These are phyloP conservation scores for Hermodice carunculata DNA, from an alignment of 2,888 invertebrate species.

Conservation along the genomic window DNA sequence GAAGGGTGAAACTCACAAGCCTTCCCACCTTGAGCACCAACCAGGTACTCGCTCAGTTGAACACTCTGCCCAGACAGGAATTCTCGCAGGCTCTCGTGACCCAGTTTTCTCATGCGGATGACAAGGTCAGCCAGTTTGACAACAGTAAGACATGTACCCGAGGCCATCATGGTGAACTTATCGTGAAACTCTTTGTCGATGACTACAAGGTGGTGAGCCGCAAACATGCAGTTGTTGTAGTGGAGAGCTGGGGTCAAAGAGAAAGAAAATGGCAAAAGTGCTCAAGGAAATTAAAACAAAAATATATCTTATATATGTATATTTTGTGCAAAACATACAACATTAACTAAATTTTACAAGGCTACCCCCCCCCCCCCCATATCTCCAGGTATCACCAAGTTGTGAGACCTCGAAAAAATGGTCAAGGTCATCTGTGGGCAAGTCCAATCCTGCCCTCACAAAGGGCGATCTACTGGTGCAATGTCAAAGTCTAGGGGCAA, in stretches of 20 bases:
- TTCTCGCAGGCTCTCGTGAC: slow-evolving; percentile 36
- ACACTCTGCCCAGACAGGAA: slow-evolving; percentile 33
- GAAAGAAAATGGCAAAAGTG: too few species aligned
- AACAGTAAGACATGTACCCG: neutral
- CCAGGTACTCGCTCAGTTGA: slow-evolving; percentile 29
- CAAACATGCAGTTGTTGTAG: slow-evolving; percentile 45
- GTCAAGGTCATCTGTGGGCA: too few species aligned
- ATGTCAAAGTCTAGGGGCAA: too few species aligned
- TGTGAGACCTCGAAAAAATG: too few species aligned
- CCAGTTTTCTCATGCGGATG: slow-evolving; percentile 26
- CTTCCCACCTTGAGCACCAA: slow-evolving; percentile 25
- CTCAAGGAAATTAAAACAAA: neutral
- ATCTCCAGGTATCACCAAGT: too few species aligned
- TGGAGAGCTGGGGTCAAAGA: slow-evolving; percentile 41
- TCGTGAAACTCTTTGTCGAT: slow-evolving; percentile 31
- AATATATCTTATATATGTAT: neutral
- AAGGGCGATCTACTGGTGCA: too few species aligned
- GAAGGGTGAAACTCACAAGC: too few species aligned
- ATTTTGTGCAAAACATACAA: neutral
- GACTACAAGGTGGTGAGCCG: slow-evolving; percentile 41
- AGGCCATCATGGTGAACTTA: slow-evolving; percentile 19
- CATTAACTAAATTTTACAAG: neutral
- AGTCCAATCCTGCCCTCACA: too few species aligned
- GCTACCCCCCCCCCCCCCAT: too few species aligned
- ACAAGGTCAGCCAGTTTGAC: slow-evolving; percentile 33